Evolutionary conservation across 2,113 vertebrate genomes (phyloP).

Genomic region (Nesoenas mayeri): DNA sequence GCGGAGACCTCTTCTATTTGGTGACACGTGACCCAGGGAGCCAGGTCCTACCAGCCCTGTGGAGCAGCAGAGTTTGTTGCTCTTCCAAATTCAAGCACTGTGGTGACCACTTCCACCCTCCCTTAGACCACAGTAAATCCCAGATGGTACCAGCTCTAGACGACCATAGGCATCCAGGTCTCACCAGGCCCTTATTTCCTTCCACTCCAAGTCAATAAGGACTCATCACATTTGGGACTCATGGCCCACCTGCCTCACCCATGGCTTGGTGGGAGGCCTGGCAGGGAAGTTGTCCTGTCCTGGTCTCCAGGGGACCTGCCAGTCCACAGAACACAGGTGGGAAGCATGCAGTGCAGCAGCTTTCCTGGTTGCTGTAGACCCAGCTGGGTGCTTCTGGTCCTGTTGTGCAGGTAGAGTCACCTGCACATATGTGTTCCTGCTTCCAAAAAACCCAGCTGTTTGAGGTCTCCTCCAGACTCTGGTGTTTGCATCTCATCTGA

Average conservation of each 20-base stretch:
- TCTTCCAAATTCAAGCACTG: neutral
- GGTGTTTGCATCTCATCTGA: too few relatives aligned
- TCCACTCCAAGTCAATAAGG: neutral
- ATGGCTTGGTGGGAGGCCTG: neutral
- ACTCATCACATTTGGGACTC: neutral
- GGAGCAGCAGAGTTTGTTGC: neutral
- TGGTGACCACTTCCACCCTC: neutral
- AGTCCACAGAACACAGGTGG: neutral
- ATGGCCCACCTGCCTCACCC: neutral
- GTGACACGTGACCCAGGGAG: neutral
- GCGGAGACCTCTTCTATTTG: neutral
- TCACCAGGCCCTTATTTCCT: neutral
- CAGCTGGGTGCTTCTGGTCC: neutral
- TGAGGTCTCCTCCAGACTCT: neutral
- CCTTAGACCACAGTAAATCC: neutral
- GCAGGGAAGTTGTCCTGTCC: neutral
- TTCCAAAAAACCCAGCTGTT: rapidly evolving
- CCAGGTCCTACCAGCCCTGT: neutral
- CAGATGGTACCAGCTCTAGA: neutral
- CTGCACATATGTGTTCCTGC: neutral
- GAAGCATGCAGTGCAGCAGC: neutral
- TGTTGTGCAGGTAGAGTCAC: neutral
- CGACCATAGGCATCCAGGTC: rapidly evolving
- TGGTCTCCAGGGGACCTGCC: neutral
- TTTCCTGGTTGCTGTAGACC: neutral